These are phyloP conservation scores for Bombus cullumanus DNA, from an alignment of 1,140 invertebrate genomes.

Conservation along the genomic window DNA sequence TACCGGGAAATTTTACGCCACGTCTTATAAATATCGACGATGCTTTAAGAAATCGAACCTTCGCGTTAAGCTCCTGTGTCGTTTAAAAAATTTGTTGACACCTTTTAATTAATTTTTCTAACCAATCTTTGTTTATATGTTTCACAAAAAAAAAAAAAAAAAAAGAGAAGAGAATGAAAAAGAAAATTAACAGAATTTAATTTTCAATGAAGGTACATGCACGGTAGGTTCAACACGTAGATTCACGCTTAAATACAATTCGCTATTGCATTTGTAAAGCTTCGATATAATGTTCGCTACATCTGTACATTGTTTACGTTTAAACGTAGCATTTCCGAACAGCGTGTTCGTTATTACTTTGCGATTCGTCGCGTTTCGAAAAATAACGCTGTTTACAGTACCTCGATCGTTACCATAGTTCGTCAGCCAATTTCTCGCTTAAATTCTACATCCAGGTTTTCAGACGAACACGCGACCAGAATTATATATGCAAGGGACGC, in stretches of 20 bases:
- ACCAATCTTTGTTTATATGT: no score
- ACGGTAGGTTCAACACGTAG: constrained; percentile 65
- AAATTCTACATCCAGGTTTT: neutral
- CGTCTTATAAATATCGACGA: constrained; percentile 13
- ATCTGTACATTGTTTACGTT: constrained; percentile 1
- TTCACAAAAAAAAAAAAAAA: neutral
- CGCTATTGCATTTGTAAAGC: constrained; percentile 63
- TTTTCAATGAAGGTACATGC: constrained; percentile 22
- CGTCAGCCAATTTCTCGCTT: neutral
- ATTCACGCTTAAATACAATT: constrained; percentile 72
- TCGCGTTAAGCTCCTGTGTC: no score
- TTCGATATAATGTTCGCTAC: constrained; percentile 55
- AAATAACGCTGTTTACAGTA: neutral
- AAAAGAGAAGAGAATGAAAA: neutral
- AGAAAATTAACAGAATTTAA: constrained; percentile 18
- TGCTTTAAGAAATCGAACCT: neutral
- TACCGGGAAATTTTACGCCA: constrained; percentile 15
- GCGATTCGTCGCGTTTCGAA: neutral
- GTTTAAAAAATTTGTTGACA: neutral
- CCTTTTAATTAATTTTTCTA: no score
- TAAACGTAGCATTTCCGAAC: no score
- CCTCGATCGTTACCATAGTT: neutral
- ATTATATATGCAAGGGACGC: neutral
- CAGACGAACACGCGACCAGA: neutral
- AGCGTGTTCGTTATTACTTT: neutral